Conservation (phyloP, 1,140 invertebrate species). For the Eumaeus atala region DNA sequence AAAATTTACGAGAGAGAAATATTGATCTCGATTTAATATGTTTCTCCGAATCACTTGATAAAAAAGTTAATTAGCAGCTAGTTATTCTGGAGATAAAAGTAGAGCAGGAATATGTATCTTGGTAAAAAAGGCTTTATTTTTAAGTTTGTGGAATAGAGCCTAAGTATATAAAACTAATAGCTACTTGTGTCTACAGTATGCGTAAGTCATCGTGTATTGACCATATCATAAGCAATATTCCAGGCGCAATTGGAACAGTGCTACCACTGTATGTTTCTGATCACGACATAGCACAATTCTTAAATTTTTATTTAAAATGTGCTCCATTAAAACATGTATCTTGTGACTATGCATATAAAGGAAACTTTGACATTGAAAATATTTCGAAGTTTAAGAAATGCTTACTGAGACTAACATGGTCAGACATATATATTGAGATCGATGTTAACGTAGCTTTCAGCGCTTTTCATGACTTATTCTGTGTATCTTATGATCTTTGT, state of each 20-base stretch:
- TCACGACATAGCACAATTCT: conserved; percentile 3
- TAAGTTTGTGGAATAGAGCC: too few relatives aligned
- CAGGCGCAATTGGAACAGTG: not conserved
- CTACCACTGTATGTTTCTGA: not conserved
- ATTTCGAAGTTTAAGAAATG: not conserved
- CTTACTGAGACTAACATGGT: not conserved
- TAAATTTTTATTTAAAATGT: not conserved
- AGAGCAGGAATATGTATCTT: too few relatives aligned
- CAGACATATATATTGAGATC: not conserved
- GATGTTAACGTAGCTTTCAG: not conserved
- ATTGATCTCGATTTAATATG: too few relatives aligned
- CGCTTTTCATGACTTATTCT: not conserved
- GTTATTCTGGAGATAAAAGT: too few relatives aligned
- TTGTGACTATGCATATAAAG: conserved; percentile 1
- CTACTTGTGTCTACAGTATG: too few relatives aligned
- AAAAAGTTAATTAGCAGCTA: too few relatives aligned
- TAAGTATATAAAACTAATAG: too few relatives aligned
- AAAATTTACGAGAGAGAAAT: too few relatives aligned
- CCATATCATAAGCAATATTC: not conserved
- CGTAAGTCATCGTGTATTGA: too few relatives aligned
- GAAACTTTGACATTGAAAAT: not conserved
- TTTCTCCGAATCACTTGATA: too few relatives aligned
- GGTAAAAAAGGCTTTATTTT: too few relatives aligned
- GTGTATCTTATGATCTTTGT: conserved; percentile 1
- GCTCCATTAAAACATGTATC: not conserved